Evolutionary conservation across 53 echinoderm and acorn worm genomes (phyloP).

Genomic region (Glandiceps talaboti): DNA sequence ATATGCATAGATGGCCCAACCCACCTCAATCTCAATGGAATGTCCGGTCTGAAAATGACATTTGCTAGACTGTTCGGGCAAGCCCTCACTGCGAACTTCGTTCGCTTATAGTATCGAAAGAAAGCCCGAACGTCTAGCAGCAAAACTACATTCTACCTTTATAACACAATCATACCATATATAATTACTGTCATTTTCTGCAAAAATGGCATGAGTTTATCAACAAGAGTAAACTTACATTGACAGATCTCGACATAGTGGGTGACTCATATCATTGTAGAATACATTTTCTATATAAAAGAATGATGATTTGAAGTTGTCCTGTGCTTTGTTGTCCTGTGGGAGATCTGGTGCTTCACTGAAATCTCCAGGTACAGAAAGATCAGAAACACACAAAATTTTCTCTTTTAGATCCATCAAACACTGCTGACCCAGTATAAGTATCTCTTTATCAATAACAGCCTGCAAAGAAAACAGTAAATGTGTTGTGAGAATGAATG

Average conservation of each 20-base stretch:
- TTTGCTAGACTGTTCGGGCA: no score
- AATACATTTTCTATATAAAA: conserved; percentile 78
- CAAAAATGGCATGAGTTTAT: no score
- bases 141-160: conserved; percentile 10
- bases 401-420: conserved; percentile 47
- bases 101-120: no score
- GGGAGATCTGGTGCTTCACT: conserved; percentile 49
- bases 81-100: no score
- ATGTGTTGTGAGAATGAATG: no score
- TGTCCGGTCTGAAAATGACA: no score
- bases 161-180: conserved; percentile 13
- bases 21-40: conserved; percentile 17
- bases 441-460: conserved; percentile 43
- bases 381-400: conserved; percentile 69
- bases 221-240: conserved; percentile 24
- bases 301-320: conserved; percentile 67
- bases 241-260: conserved; percentile 56
- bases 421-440: conserved; percentile 43
- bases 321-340: conserved; percentile 33
- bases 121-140: no score
- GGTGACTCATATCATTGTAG: conserved; percentile 60
- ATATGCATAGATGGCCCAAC: no score
- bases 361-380: conserved; percentile 49
- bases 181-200: no score
- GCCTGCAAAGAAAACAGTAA: background rate